Base-by-base conservation (phyloP, 2,888 invertebrate species). In the Lutraria lutraria region DNA sequence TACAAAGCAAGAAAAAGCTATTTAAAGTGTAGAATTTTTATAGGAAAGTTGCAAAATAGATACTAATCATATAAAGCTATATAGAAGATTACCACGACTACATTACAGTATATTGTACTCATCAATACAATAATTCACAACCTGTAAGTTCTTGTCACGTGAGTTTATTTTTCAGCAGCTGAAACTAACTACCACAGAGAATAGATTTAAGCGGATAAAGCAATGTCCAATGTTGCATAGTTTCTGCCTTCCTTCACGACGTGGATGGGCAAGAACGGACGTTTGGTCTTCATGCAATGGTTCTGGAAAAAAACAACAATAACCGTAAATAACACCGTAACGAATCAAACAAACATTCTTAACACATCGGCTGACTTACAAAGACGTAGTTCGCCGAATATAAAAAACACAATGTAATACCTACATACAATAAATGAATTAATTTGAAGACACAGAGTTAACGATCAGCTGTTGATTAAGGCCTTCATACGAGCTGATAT, bases 201-300 rank as follows among this genome's bases (percentile, higher is more conserved):
- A 43, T 43, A 19, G n/a, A n/a, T 83, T 88, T 91, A 92, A 43
- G 92, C 92, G 21, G 92, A 91, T 56, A 92, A 83, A 12, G 92
- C 92, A 25, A 92, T 92, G 87, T 92, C 92, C 13, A 92, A 90
- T 63, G 88, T 83, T 29, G 92, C 92, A 76, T 91, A 92, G 90
- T 88, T 91, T 16, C 88, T 87, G 13, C 92, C 92, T 81, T 92
- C 91, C 82, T 92, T 92, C 34, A 92, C 91, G 0, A 92, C 92
- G 82, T 92, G 92, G 84, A 92, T 92, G 8, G 92, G 92, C 76
- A 91, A 81, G 89, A 92, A 90, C 19, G 90, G 92, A 72, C 91
- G 88, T 60, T 92, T 84, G 0, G 91, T 91, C 89, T 91, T 86
- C 88, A 91, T 90, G 68, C 92, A 91, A 84, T 92, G 89, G 54